Base-by-base conservation (phyloP, 2,113 vertebrate genomes). In the Hypanus sabinus region DNA sequence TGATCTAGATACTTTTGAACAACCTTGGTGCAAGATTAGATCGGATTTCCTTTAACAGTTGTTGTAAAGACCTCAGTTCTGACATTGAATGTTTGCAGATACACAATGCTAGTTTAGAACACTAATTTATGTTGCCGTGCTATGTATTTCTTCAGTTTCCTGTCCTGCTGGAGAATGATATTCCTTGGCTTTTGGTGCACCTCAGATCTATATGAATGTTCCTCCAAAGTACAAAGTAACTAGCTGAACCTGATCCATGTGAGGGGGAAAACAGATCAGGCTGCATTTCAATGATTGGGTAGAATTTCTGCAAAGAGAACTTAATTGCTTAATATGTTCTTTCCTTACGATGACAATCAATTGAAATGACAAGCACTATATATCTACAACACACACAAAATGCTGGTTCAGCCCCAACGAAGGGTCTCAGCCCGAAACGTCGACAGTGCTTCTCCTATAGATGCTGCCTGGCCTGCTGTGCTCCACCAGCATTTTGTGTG, bases 321-420 rank as follows among this genome's bases (percentile, higher is more conserved):
- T 91, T 91, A 93, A 46, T 46, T 85, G 27, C 6, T 71, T 71
- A 38, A 65, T 90, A 92, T 93, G 33, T 91, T 18, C 90, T 33
- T 71, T 93, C n/a, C 27, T 10, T 73, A 10, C 22, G 46, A 27
- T 12, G 1, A 22, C 65, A 73, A 73, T 36, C 33, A 55, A 71
- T 46, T 71, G 33, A 46, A 93, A 27, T 73, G 20, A 73, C 71
- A 22, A 24, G 71, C 22, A 73, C 22, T 83, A 3, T 73, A 24
- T 87, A 68, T 46, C 90, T 22, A n/a, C n/a, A n/a, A n/a, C n/a
- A n/a, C n/a, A n/a, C n/a, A n/a, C n/a, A n/a, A n/a, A n/a, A n/a
- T n/a, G n/a, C n/a, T n/a, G n/a, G n/a, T n/a, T n/a, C n/a, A n/a
- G n/a, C n/a, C n/a, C n/a, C n/a, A n/a, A n/a, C n/a, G n/a, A n/a